Evolutionary conservation across 2,113 vertebrate species (phyloP).

Genomic region (Psophia crepitans): DNA sequence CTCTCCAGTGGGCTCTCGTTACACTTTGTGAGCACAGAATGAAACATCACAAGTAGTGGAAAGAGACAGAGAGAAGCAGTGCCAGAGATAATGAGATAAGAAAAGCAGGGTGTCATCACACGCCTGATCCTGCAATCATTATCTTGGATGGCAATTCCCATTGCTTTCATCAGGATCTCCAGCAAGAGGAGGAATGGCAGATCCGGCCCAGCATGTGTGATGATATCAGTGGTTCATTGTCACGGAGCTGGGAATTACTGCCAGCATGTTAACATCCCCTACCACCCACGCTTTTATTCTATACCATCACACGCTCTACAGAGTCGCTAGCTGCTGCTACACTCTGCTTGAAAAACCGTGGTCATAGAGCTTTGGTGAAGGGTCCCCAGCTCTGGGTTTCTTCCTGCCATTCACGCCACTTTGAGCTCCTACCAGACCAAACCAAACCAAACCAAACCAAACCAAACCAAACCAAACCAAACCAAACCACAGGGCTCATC

Average conservation of each 20-base stretch:
- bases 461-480: background rate
- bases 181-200: background rate
- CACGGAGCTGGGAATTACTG: constrained; percentile 44
- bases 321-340: background rate
- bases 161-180: constrained; percentile 42
- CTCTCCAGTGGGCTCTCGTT: background rate
- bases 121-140: background rate
- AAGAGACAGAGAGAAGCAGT: background rate
- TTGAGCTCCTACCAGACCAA: background rate
- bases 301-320: background rate
- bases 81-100: background rate
- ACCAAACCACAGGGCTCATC: background rate
- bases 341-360: background rate
- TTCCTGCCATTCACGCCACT: background rate
- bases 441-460: background rate
- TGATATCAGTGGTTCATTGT: constrained; percentile 44
- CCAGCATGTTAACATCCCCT: background rate
- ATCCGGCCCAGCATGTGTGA: constrained; percentile 10
- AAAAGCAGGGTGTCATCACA: constrained; percentile 8
- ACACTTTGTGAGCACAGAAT: background rate
- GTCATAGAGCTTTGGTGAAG: background rate
- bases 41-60: background rate
- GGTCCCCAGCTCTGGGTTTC: background rate
- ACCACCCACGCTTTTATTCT: constrained; percentile 16
- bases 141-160: background rate